A percentile compares a stretch with the other conserved stretches of the same genome.
Conservation (phyloP, 1,140 invertebrate species). For the Zaprionus inermis region DNA sequence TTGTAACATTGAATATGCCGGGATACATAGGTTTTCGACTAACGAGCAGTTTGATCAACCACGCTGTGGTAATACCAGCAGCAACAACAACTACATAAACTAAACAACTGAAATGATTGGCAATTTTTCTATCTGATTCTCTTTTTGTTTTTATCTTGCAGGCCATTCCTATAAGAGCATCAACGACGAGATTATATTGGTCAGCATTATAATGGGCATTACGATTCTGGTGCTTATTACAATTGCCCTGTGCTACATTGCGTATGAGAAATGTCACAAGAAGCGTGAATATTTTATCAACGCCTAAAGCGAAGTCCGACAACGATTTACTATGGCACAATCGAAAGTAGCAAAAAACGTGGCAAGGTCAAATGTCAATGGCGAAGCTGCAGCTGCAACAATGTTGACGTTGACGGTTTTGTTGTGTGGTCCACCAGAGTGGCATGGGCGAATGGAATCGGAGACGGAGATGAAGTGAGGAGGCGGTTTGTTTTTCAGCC, state of each 20-base stretch:
- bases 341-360: slow-evolving; percentile 3
- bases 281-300: slow-evolving; percentile 84
- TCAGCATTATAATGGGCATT: slow-evolving; percentile 93
- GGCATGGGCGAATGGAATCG: background rate
- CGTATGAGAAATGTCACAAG: slow-evolving; percentile 90
- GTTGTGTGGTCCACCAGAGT: slow-evolving; percentile 35
- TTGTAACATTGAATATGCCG: slow-evolving; percentile 64
- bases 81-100: background rate
- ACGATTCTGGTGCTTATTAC: slow-evolving; percentile 91
- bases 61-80: background rate
- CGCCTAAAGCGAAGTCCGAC: slow-evolving; percentile 71
- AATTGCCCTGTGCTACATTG: slow-evolving; percentile 91
- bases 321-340: slow-evolving; percentile 13
- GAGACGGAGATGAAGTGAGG: slow-evolving; percentile 17
- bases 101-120: slow-evolving; percentile 40
- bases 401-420: slow-evolving; percentile 78
- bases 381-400: slow-evolving; percentile 51
- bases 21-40: slow-evolving; percentile 17
- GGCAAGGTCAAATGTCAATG: slow-evolving; percentile 71
- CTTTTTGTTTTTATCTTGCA: slow-evolving; percentile 74
- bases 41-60: slow-evolving; percentile 9
- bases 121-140: slow-evolving; percentile 62
- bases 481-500: slow-evolving; percentile 35
- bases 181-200: slow-evolving; percentile 94
- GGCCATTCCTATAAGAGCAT: slow-evolving; percentile 91